Percentiles rank a stretch among this genome's conserved stretches.
Evolutionary conservation across 2,888 invertebrate genomes (phyloP).

Genomic region (Drosophila silvestris): DNA sequence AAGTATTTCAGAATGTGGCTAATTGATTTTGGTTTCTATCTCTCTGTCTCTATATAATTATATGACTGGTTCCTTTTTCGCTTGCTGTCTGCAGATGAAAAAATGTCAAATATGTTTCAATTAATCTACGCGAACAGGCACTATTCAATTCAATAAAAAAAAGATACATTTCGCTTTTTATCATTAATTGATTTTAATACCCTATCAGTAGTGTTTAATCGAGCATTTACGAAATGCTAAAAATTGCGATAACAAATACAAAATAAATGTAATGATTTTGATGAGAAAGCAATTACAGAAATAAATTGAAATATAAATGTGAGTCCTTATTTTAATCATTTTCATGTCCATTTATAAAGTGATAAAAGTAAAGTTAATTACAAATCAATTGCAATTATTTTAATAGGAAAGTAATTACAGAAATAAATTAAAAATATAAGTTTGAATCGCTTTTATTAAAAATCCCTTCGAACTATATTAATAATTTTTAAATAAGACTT

Average conservation of each 20-base stretch:
- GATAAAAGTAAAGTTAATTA: neutral
- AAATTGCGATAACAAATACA: no score
- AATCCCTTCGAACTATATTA: neutral
- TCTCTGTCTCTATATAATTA: neutral
- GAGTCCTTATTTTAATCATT: neutral
- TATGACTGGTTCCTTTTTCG: neutral
- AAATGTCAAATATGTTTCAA: slow-evolving; percentile 55
- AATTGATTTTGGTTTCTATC: slow-evolving; percentile 46
- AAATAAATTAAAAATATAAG: neutral
- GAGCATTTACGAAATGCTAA: neutral
- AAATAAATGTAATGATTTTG: neutral
- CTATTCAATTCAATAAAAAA: slow-evolving; percentile 48
- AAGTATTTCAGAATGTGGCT: slow-evolving; percentile 29
- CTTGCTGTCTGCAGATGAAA: neutral
- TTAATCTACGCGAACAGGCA: slow-evolving; percentile 45
- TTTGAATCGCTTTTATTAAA: neutral
- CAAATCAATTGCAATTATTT: neutral
- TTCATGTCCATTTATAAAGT: neutral
- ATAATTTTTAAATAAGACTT: neutral
- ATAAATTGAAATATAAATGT: neutral
- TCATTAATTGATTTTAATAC: slow-evolving; percentile 67
- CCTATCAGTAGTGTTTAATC: slow-evolving; percentile 9
- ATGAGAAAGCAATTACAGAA: neutral
- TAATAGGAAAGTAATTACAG: neutral
- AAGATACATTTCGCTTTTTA: slow-evolving; percentile 47